Evolutionary conservation across 2,113 vertebrate species (phyloP), one percentile per base, ranked within the genome.

Genomic region (Alosa alosa): DNA sequence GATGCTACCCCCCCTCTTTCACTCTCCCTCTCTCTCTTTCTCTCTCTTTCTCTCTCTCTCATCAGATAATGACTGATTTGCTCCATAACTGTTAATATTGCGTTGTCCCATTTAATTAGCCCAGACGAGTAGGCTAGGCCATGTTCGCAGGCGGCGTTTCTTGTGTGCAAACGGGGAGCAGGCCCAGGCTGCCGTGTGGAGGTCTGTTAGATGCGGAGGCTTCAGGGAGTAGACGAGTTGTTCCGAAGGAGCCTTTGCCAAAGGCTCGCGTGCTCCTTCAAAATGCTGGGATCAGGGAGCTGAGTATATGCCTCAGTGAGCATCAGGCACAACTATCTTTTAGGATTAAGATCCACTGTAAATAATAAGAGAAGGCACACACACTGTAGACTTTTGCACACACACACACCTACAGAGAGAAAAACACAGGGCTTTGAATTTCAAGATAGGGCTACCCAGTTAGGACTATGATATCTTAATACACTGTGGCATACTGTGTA

Each of bases 81-180:
- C 89, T 87, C 78, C 81, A 85, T 90, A 92, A 91, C 90, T 92
- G 90, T 90, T 91, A 94, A 91, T 93, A 94, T 91, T 91, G 18
- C 64, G 85, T 91, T 93, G 92, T 93, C 91, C 31, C 86, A 90
- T 90, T 92, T 92, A 94, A 94, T 93, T 94, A 94, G 90, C 84
- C 57, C 90, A 92, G 93, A 94, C 90, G 89, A 92, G 94, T 90
- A 15, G 87, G 89, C 88, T 18, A 64, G 11, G 2, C 86, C 39
- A 83, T 81, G 86, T 86, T 88, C 31, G 85, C 87, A 49, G 13
- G 82, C 5, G 18, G 49, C 11, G 25, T 15, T 31, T 36, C n/a
- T 52, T 13, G 49, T 55, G 45, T 81, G 83, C 45, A 75, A 85
- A 81, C 36, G 36, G 25, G 11, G 25, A 15, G 25, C 11, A 39